A percentile compares a stretch with the other conserved stretches of the same genome.
phyloP scores from a whole-genome alignment of 2,797 vertebrate genomes.

The Chelon auratus region DNA sequence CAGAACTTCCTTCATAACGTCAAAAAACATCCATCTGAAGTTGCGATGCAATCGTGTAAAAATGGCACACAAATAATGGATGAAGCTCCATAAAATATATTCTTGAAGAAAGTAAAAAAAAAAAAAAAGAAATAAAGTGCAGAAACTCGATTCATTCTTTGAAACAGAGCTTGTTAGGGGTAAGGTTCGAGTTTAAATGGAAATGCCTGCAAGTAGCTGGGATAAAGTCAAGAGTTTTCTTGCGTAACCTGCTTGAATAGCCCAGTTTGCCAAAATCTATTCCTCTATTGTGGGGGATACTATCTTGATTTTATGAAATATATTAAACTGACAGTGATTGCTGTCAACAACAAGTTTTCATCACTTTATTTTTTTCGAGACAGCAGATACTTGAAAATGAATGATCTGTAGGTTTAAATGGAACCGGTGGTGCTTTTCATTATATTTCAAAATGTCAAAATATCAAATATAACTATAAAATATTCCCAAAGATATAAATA shows the following conservation, averaged over 20 bases:
- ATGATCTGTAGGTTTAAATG: too few species aligned
- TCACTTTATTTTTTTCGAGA: neutral
- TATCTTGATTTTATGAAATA: neutral
- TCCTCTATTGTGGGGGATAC: neutral
- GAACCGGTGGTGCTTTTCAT: neutral
- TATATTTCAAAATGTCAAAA: neutral
- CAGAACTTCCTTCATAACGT: slow-evolving; percentile 4
- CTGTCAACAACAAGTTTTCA: neutral
- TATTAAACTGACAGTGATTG: neutral
- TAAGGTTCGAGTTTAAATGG: neutral
- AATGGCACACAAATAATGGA: slow-evolving; percentile 2
- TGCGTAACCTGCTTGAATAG: neutral
- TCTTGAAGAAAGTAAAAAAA: too few species aligned
- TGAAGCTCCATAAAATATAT: neutral
- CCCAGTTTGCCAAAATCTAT: neutral
- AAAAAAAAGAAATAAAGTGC: too few species aligned
- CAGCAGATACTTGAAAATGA: too few species aligned
- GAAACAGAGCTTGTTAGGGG: neutral
- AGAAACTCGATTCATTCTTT: too few species aligned
- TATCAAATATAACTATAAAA: too few species aligned
- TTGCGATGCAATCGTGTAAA: neutral
- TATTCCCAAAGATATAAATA: too few species aligned
- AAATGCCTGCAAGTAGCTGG: neutral
- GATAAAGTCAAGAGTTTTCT: neutral
- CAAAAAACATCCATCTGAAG: neutral